These are phyloP conservation scores for Parazoanthus darwini DNA, from an alignment of 92 coral and sea anemone genomes.

Conservation along the genomic window DNA sequence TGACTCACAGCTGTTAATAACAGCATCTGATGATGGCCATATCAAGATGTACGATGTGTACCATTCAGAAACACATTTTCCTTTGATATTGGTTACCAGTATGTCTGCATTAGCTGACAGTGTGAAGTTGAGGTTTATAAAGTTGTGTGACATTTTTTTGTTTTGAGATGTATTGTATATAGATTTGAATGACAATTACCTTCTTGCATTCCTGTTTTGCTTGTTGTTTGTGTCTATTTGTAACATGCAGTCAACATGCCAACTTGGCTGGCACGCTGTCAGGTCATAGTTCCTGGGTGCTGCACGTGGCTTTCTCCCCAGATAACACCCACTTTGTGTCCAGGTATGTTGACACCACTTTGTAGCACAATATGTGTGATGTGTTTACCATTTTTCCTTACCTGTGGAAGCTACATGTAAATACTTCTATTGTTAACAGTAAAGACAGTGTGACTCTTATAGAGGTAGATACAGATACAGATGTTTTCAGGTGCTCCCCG, in stretches of 20 bases:
- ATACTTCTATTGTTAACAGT: too few relatives aligned
- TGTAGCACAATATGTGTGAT: too few relatives aligned
- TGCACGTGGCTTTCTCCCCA: conserved; percentile 94
- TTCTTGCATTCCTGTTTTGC: conserved; percentile 13
- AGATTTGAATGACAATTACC: conserved; percentile 36
- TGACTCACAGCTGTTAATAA: conserved; percentile 95
- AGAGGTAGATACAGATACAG: too few relatives aligned
- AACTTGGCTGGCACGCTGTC: conserved; percentile 97
- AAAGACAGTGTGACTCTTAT: too few relatives aligned
- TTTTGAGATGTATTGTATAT: background rate
- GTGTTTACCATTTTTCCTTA: too few relatives aligned
- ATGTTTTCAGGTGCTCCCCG: too few relatives aligned
- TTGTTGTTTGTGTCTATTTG: conserved; percentile 44
- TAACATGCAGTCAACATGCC: conserved; percentile 85
- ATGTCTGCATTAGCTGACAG: background rate
- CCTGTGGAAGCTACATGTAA: too few relatives aligned
- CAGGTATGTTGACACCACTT: conserved; percentile 61
- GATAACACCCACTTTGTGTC: conserved; percentile 98
- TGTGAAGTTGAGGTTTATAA: background rate
- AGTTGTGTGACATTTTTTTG: background rate
- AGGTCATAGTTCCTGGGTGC: conserved; percentile 99
- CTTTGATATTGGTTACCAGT: background rate
- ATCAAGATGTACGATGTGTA: conserved; percentile 99
- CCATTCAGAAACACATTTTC: conserved; percentile 62
- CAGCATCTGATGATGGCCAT: conserved; percentile 99